Percentiles rank a stretch among this genome's conserved stretches.
phyloP scores from a whole-genome alignment of 2,797 vertebrate species.

The Hapalemur alaotrensis region DNA sequence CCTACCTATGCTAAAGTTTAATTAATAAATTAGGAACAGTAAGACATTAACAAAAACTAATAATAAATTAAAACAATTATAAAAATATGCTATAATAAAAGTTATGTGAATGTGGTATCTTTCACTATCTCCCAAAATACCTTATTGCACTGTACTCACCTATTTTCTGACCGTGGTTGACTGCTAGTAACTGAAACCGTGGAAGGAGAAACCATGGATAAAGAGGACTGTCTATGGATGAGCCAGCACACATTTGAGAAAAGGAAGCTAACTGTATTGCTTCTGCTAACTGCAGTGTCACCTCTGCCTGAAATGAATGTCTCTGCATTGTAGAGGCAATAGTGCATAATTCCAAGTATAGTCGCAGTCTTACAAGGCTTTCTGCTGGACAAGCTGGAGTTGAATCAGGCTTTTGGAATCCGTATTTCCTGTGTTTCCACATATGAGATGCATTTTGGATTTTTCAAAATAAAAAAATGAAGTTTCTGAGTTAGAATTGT shows the following conservation, averaged over 20 bases:
- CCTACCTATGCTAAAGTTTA: too few relatives aligned
- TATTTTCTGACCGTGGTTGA: background rate
- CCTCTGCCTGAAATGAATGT: background rate
- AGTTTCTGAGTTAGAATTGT: slow-evolving; percentile 17
- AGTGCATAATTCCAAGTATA: background rate
- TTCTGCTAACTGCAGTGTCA: background rate
- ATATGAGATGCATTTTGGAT: background rate
- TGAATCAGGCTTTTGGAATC: background rate
- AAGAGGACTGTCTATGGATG: background rate
- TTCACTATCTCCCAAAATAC: too few relatives aligned
- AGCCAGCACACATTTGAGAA: background rate
- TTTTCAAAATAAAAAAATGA: slow-evolving; percentile 26
- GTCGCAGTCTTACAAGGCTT: background rate
- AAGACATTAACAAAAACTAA: too few relatives aligned
- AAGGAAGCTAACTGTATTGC: background rate
- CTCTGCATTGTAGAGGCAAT: background rate
- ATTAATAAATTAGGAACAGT: too few relatives aligned
- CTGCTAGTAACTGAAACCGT: background rate
- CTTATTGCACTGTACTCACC: too few relatives aligned
- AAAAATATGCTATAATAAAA: too few relatives aligned
- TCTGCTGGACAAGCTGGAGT: background rate
- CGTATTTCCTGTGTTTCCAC: background rate
- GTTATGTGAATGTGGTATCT: too few relatives aligned
- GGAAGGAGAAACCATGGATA: background rate
- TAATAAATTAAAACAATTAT: too few relatives aligned